Evolutionary conservation across 53 echinoderm and acorn worm genomes (phyloP).

Genomic region (Holothuria leucospilota): DNA sequence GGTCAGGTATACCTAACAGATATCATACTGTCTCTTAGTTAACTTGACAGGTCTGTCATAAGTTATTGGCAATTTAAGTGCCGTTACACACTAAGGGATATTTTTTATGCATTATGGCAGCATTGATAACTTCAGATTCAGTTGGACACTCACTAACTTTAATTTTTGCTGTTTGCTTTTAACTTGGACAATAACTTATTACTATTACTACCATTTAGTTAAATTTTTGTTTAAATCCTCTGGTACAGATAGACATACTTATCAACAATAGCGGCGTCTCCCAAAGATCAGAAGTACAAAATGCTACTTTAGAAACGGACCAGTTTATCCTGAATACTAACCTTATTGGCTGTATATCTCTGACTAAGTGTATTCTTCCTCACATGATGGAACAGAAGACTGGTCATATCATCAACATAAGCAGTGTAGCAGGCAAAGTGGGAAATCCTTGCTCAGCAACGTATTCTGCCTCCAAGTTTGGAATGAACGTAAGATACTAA

Average conservation of each 20-base stretch:
- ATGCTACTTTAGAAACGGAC: conserved; percentile 76
- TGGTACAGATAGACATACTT: conserved; percentile 75
- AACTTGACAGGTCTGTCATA: no score
- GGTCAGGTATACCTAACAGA: no score
- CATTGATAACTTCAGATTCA: no score
- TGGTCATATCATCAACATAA: conserved; percentile 94
- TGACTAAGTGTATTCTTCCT: conserved; percentile 82
- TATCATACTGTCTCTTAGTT: no score
- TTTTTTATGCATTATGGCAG: no score
- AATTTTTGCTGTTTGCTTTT: no score
- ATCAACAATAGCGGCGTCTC: conserved; percentile 88
- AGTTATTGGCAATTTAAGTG: no score
- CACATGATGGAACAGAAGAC: conserved; percentile 66
- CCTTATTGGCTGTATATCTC: conserved; percentile 76
- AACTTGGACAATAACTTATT: no score
- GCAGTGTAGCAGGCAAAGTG: conserved; percentile 78
- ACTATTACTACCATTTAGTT: no score
- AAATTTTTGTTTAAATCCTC: no score
- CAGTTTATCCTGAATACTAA: conserved; percentile 69
- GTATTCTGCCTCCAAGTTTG: conserved; percentile 82
- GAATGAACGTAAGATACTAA: conserved; percentile 70
- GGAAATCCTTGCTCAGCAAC: conserved; percentile 61
- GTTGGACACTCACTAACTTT: no score
- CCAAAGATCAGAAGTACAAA: conserved; percentile 67
- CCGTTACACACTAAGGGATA: no score